Percentiles rank a stretch among this genome's conserved stretches.
Conservation (phyloP, 2,888 invertebrate genomes). For the Cephalotes varians region DNA sequence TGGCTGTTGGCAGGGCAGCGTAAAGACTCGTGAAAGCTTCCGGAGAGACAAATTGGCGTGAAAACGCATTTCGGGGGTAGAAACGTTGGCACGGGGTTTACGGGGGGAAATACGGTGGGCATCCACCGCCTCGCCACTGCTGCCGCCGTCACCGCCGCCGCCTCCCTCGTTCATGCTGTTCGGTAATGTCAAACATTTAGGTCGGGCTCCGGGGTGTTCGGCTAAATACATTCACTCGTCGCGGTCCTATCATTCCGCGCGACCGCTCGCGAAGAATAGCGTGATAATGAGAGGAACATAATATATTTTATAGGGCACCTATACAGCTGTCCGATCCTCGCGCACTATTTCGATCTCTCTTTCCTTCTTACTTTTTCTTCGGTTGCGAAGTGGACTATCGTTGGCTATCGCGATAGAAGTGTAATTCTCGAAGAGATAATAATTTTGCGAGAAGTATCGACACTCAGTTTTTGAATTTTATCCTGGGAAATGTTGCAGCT, state of each 20-base stretch:
- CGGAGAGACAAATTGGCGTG: conserved; percentile 85
- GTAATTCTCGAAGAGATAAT: not conserved
- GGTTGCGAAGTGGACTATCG: not conserved
- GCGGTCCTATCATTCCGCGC: conserved; percentile 83
- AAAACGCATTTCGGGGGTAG: conserved; percentile 83
- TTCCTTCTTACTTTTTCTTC: conserved; percentile 3
- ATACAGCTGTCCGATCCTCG: conserved; percentile 36
- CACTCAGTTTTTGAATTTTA: not conserved
- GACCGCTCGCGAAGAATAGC: conserved; percentile 84
- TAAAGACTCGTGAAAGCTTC: conserved; percentile 85
- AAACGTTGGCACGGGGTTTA: conserved; percentile 62
- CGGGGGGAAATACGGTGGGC: conserved; percentile 35
- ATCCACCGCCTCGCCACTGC: conserved; percentile 48
- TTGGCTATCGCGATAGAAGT: not conserved
- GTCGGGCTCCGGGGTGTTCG: conserved; percentile 78
- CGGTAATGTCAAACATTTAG: conserved; percentile 84
- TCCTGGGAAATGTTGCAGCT: not conserved
- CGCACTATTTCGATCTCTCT: conserved; percentile 19
- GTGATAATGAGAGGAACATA: conserved; percentile 81
- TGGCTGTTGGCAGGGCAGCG: conserved; percentile 77
- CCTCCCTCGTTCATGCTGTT: conserved; percentile 62
- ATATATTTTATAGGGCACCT: conserved; percentile 77
- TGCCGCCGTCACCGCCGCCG: conserved; percentile 37
- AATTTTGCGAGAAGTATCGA: not conserved
- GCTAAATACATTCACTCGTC: conserved; percentile 84